These are phyloP conservation scores for Ranitomeya imitator DNA, from an alignment of 2,113 vertebrate species.

Conservation along the genomic window DNA sequence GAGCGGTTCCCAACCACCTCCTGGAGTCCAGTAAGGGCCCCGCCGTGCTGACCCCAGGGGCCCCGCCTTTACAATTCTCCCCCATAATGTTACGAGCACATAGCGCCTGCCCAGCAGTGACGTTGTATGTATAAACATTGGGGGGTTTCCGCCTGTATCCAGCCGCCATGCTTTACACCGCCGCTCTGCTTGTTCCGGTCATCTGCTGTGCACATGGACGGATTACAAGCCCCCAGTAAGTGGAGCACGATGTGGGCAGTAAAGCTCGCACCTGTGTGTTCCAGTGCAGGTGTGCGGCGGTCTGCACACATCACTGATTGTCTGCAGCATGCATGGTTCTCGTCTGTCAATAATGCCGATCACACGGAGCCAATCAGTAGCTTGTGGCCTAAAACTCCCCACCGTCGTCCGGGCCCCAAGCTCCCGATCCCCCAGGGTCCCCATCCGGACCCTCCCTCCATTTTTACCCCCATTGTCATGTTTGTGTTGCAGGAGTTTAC, in stretches of 20 bases:
- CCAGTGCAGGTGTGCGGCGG: no score
- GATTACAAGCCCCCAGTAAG: no score
- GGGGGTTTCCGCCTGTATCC: background rate
- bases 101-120: background rate
- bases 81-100: background rate
- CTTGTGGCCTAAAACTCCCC: no score
- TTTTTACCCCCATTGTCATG: background rate
- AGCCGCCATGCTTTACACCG: background rate
- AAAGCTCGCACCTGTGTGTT: no score
- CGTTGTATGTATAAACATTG: no score
- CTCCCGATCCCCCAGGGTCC: background rate
- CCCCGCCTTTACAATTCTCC: background rate
- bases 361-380: no score
- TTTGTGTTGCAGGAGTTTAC: slow-evolving; percentile 75
- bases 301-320: no score
- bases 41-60: background rate
- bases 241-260: no score
- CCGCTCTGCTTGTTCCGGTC: no score
- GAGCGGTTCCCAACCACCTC: slow-evolving; percentile 40
- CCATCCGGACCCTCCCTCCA: background rate
- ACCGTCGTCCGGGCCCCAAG: background rate
- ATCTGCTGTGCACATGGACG: no score
- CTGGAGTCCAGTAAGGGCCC: slow-evolving; percentile 32
- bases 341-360: no score
- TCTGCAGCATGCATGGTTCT: no score